Percentiles rank a stretch among this genome's conserved stretches.
Evolutionary conservation across 2,888 invertebrate species (phyloP).

Genomic region (Watsonalla binaria): DNA sequence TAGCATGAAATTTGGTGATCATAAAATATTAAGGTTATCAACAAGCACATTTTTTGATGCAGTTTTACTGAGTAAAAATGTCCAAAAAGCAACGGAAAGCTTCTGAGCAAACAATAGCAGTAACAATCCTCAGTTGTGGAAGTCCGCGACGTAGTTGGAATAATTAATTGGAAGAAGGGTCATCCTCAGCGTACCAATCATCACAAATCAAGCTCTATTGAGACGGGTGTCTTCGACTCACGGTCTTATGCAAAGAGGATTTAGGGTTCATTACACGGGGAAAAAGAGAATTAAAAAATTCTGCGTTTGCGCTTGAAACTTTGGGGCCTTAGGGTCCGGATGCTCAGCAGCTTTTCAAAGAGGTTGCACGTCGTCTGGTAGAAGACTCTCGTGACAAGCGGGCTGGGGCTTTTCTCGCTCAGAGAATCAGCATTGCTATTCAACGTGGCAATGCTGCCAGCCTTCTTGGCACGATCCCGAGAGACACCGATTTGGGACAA

Average conservation of each 20-base stretch:
- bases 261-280: constrained; percentile 4
- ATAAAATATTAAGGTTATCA: too few species aligned
- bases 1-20: too few species aligned
- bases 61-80: constrained; percentile 15
- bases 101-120: constrained; percentile 41
- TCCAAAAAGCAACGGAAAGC: constrained; percentile 12
- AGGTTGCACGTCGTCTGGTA: too few species aligned
- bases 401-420: too few species aligned
- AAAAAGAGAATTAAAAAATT: not conserved
- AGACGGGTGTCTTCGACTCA: constrained; percentile 38
- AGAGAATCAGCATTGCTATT: too few species aligned
- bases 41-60: not conserved
- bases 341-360: too few species aligned
- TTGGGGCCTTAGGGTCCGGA: too few species aligned
- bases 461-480: too few species aligned
- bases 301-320: too few species aligned
- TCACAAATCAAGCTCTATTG: constrained; percentile 69
- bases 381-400: too few species aligned
- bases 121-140: constrained; percentile 42
- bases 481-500: too few species aligned
- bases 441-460: too few species aligned
- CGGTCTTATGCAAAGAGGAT: constrained; percentile 7
- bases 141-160: constrained; percentile 61
- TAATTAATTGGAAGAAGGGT: constrained; percentile 70
- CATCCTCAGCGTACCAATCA: constrained; percentile 49